A percentile compares a stretch with the other conserved stretches of the same genome.
phyloP scores from a whole-genome alignment of 1,140 invertebrate species.

The Diabrotica undecimpunctata region DNA sequence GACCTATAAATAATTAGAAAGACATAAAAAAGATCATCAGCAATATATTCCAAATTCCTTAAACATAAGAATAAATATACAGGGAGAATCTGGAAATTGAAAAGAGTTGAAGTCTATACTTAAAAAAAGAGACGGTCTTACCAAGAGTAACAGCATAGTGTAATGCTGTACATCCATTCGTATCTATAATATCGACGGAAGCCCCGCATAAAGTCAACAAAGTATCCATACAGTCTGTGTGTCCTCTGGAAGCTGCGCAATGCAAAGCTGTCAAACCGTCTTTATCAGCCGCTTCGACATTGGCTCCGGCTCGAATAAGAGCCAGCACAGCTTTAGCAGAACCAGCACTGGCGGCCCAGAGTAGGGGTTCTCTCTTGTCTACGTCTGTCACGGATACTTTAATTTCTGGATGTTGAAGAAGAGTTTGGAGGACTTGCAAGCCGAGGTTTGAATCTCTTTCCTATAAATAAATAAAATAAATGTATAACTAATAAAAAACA shows the following conservation, averaged over 20 bases:
- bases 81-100: too few species aligned
- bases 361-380: conserved; percentile 86
- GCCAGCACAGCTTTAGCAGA: conserved; percentile 85
- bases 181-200: conserved; percentile 80
- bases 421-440: conserved; percentile 76
- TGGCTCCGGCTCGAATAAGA: conserved; percentile 79
- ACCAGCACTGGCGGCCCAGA: conserved; percentile 97
- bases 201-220: conserved; percentile 85
- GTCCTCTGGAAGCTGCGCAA: conserved; percentile 92
- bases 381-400: conserved; percentile 82
- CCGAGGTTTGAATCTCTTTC: conserved; percentile 56
- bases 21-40: too few species aligned
- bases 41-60: too few species aligned
- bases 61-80: too few species aligned
- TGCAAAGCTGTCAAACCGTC: conserved; percentile 87
- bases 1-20: conserved; percentile 56
- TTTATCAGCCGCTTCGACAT: conserved; percentile 74
- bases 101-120: too few species aligned
- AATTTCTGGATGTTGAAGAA: conserved; percentile 72
- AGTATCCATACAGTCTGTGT: conserved; percentile 87
- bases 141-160: conserved; percentile 91
- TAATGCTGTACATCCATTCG: conserved; percentile 89
- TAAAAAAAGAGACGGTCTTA: too few species aligned
- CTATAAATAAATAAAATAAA: conserved; percentile 26
- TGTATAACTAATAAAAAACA: too few species aligned